phyloP scores from a whole-genome alignment of 2,113 vertebrate species.

The Spermophilus dauricus region DNA sequence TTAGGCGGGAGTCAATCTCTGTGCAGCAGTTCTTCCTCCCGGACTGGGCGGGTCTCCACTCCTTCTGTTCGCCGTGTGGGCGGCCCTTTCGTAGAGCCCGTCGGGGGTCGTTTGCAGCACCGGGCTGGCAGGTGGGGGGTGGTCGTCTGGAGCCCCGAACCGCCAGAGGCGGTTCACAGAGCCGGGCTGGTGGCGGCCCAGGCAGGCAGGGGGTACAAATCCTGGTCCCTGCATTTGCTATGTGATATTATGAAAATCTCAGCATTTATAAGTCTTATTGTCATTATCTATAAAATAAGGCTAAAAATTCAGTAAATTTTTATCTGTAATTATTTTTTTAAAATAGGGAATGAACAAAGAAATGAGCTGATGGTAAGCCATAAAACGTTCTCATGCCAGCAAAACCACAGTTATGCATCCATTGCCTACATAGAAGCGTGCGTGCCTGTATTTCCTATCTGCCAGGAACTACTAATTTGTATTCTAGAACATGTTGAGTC shows the following conservation, averaged over 20 bases:
- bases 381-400: conserved; percentile 10
- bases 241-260: not conserved
- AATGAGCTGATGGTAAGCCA: not conserved
- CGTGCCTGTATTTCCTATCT: not conserved
- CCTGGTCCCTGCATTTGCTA: not conserved
- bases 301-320: not conserved
- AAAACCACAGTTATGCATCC: not conserved
- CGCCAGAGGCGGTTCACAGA: too few species aligned
- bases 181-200: too few species aligned
- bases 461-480: not conserved
- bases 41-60: too few species aligned
- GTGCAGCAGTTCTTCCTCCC: too few species aligned
- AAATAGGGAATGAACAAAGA: not conserved
- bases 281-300: not conserved
- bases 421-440: not conserved
- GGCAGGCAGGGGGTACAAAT: not conserved
- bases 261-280: not conserved
- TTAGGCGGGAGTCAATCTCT: too few species aligned
- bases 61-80: too few species aligned
- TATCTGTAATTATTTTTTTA: conserved; percentile 27
- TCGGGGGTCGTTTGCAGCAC: too few species aligned
- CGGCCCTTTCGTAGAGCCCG: too few species aligned
- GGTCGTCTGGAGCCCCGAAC: too few species aligned
- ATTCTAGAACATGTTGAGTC: conserved; percentile 5
- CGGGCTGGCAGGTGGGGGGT: too few species aligned